Evolutionary conservation across 2,797 vertebrate genomes (phyloP).

Genomic region (Schizopygopsis malacanthus): DNA sequence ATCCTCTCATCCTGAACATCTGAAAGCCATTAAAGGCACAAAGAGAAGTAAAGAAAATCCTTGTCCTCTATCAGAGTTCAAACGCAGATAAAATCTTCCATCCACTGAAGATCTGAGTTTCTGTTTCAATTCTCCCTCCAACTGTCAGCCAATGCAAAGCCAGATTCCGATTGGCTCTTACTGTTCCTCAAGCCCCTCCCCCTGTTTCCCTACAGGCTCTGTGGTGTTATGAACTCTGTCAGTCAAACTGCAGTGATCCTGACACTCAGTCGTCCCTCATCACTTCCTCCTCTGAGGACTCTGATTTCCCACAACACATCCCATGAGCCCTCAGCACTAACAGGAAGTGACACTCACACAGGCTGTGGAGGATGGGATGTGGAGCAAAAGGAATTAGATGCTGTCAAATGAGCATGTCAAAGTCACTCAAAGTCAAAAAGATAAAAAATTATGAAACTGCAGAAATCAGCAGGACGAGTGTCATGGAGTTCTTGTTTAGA

Average conservation of each 20-base stretch:
- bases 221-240: conserved; percentile 19
- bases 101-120: neutral
- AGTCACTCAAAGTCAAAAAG: neutral
- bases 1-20: neutral
- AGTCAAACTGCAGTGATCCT: neutral
- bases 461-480: neutral
- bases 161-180: neutral
- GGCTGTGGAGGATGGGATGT: neutral
- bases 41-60: neutral
- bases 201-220: neutral
- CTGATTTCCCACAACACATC: neutral
- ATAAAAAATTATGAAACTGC: neutral
- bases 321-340: conserved; percentile 12
- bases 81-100: neutral
- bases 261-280: neutral
- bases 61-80: conserved; percentile 7
- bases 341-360: conserved; percentile 21
- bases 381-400: conserved; percentile 7
- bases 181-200: neutral
- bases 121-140: neutral
- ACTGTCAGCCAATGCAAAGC: conserved; percentile 1
- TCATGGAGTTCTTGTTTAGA: neutral
- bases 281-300: neutral
- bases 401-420: conserved; percentile 9
- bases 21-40: conserved; percentile 15